A percentile compares a stretch with the other conserved stretches of the same genome.
Evolutionary conservation across 2,113 vertebrate species (phyloP).

Genomic region (Thomomys bottae): DNA sequence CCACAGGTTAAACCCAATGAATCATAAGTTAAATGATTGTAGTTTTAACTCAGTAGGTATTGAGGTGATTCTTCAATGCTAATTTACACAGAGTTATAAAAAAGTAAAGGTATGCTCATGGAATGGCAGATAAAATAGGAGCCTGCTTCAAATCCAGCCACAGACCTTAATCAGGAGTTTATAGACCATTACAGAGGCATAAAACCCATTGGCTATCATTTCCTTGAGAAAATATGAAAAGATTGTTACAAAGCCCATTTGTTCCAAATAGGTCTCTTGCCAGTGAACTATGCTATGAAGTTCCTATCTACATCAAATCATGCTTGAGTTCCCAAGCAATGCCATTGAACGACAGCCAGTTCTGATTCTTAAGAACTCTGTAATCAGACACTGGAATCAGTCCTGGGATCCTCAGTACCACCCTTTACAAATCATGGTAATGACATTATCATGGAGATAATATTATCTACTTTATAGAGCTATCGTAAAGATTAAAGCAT

Average conservation of each 20-base stretch:
- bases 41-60: neutral
- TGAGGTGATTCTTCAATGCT: neutral
- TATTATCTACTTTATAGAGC: neutral
- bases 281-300: neutral
- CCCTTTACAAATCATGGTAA: neutral
- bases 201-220: constrained; percentile 28
- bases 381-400: neutral
- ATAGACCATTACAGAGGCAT: neutral
- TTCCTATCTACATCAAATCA: neutral
- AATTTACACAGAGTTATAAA: constrained; percentile 33
- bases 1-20: neutral
- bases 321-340: neutral
- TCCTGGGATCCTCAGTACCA: neutral
- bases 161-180: neutral
- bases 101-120: constrained; percentile 30
- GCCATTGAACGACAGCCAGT: neutral
- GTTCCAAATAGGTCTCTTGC: neutral
- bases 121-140: neutral
- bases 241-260: constrained; percentile 23
- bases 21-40: constrained; percentile 26
- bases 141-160: neutral
- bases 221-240: constrained; percentile 19
- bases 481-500: constrained; percentile 12
- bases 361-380: neutral
- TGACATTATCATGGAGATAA: neutral